Evolutionary conservation across 2,113 vertebrate species (phyloP).

Genomic region (Cheirogaleus medius): DNA sequence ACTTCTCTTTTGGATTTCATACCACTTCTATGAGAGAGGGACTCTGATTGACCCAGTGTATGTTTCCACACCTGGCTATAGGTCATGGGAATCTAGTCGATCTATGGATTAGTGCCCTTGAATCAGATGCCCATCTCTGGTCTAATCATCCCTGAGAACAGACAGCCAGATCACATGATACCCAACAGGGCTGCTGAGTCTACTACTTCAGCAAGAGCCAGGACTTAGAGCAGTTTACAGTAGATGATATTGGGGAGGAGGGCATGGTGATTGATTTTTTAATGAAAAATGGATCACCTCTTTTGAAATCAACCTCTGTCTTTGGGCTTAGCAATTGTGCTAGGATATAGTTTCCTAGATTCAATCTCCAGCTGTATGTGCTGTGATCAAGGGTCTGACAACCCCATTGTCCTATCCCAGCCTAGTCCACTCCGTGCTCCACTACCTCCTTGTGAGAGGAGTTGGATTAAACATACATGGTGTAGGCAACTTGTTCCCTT

Average conservation of each 20-base stretch:
- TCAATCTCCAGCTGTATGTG: neutral
- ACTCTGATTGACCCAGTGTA: neutral
- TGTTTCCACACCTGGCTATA: neutral
- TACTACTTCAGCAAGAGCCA: neutral
- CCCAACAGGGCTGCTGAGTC: neutral
- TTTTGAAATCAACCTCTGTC: conserved; percentile 39
- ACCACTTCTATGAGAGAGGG: neutral
- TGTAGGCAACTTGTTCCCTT: neutral
- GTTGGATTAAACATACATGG: neutral
- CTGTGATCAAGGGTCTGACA: conserved; percentile 10
- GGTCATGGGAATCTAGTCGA: neutral
- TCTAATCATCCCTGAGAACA: neutral
- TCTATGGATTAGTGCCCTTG: neutral
- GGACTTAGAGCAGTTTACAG: neutral
- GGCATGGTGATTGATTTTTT: neutral
- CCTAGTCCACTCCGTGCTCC: neutral
- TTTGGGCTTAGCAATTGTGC: conserved; percentile 37
- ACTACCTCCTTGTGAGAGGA: neutral
- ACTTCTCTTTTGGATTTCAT: neutral
- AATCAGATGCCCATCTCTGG: neutral
- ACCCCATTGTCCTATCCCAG: neutral
- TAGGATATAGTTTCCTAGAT: neutral
- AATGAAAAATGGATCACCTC: neutral
- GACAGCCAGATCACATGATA: neutral
- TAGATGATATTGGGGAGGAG: neutral